Conservation (phyloP, 1,140 invertebrate genomes). For the Atopsyche davidsoni region DNA sequence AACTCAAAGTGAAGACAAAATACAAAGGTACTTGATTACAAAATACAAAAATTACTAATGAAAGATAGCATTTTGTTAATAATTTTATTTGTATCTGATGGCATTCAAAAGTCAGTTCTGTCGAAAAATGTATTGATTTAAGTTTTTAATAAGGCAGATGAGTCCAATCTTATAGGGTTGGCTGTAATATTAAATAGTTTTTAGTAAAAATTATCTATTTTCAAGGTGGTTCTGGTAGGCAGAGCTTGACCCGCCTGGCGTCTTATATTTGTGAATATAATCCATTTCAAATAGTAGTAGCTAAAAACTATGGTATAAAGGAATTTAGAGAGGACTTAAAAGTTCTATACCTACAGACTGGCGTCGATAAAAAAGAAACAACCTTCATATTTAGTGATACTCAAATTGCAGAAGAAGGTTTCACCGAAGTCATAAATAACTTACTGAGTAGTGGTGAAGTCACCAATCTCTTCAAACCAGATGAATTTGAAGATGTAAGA, state of each 20-base stretch:
- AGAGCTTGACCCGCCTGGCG: slow-evolving; percentile 68
- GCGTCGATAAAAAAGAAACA: slow-evolving; percentile 67
- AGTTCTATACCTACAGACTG: slow-evolving; percentile 62
- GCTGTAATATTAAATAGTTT: no score
- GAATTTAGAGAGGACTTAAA: slow-evolving; percentile 84
- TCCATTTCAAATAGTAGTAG: slow-evolving; percentile 72
- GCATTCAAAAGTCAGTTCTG: no score
- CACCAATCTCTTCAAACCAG: slow-evolving; percentile 73
- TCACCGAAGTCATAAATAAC: slow-evolving; percentile 84
- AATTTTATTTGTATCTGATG: no score
- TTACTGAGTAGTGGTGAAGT: slow-evolving; percentile 80
- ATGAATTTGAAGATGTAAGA: slow-evolving; percentile 77
- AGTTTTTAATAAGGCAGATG: no score
- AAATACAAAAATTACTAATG: no score
- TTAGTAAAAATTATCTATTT: no score
- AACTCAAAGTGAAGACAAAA: no score
- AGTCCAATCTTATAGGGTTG: no score
- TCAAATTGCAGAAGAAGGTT: slow-evolving; percentile 72
- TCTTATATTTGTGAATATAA: slow-evolving; percentile 72
- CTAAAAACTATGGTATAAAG: slow-evolving; percentile 63
- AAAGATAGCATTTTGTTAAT: no score
- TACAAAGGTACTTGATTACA: no score
- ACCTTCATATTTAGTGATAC: slow-evolving; percentile 80
- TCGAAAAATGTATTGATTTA: no score
- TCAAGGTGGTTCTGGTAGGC: slow-evolving; percentile 75